Evolutionary conservation across 2,113 vertebrate species (phyloP).

Genomic region (Mobula birostris): DNA sequence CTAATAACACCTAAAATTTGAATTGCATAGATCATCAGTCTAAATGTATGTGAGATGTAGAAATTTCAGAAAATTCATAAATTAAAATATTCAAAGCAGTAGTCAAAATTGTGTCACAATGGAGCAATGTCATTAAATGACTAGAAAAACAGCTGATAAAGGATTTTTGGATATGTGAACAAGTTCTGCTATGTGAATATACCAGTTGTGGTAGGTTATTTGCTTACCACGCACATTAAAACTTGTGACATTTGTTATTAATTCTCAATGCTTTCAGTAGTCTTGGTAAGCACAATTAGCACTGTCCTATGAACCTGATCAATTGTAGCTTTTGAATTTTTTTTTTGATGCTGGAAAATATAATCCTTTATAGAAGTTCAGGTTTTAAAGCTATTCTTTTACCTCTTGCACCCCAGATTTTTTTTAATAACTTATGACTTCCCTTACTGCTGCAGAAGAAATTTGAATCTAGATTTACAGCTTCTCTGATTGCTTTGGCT

Average conservation of each 20-base stretch:
- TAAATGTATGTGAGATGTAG: background rate
- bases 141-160: background rate
- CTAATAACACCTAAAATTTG: background rate
- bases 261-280: background rate
- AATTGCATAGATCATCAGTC: background rate
- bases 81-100: background rate
- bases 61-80: background rate
- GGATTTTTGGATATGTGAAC: too few relatives aligned
- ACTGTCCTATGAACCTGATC: background rate
- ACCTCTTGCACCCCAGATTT: background rate
- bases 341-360: background rate
- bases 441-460: background rate
- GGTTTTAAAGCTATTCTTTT: background rate
- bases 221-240: background rate
- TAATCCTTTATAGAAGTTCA: background rate
- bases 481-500: background rate
- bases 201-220: background rate
- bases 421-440: background rate
- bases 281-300: background rate
- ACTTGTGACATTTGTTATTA: background rate
- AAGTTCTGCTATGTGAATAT: background rate
- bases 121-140: background rate
- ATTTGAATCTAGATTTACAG: background rate
- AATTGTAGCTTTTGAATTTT: background rate
- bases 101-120: background rate